phyloP scores from a whole-genome alignment of 2,797 vertebrate genomes.

The Danio albolineatus region DNA sequence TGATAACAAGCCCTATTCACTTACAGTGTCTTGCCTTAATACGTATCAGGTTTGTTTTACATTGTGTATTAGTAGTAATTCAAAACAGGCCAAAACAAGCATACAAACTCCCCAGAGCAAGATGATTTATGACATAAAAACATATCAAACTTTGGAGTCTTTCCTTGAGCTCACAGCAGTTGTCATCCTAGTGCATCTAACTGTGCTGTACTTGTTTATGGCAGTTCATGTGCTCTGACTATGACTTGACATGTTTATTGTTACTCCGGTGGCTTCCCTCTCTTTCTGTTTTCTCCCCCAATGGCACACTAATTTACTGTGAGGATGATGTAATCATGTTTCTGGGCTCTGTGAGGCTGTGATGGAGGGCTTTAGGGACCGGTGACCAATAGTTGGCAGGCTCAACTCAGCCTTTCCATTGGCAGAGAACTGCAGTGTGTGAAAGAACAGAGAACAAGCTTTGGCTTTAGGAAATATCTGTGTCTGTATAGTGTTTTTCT shows the following conservation, averaged over 20 bases:
- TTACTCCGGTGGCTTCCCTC: not conserved
- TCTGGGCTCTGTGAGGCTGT: slow-evolving; percentile 24
- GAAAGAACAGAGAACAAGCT: slow-evolving; percentile 16
- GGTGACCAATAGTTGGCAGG: slow-evolving; percentile 35
- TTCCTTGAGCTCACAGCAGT: not conserved
- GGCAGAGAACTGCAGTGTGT: not conserved
- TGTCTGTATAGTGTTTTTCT: not conserved
- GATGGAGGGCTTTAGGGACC: slow-evolving; percentile 21
- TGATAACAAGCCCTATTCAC: too few species aligned
- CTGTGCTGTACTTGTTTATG: slow-evolving; percentile 5
- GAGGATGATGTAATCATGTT: slow-evolving; percentile 25
- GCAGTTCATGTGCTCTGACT: slow-evolving; percentile 22
- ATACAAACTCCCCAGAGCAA: not conserved
- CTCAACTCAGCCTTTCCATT: slow-evolving; percentile 37
- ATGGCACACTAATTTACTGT: slow-evolving; percentile 20
- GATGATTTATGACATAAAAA: not conserved
- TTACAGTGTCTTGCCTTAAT: not conserved
- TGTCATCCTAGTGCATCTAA: slow-evolving; percentile 7
- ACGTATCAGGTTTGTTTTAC: not conserved
- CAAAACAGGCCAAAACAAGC: not conserved
- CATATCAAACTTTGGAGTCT: not conserved
- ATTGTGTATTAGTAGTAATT: not conserved
- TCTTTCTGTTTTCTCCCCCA: not conserved
- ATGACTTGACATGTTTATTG: slow-evolving; percentile 38
- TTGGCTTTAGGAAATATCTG: not conserved